Percentiles rank a stretch among this genome's conserved stretches.
phyloP scores from a whole-genome alignment of 1,140 invertebrate species.

The Cepaea nemoralis region DNA sequence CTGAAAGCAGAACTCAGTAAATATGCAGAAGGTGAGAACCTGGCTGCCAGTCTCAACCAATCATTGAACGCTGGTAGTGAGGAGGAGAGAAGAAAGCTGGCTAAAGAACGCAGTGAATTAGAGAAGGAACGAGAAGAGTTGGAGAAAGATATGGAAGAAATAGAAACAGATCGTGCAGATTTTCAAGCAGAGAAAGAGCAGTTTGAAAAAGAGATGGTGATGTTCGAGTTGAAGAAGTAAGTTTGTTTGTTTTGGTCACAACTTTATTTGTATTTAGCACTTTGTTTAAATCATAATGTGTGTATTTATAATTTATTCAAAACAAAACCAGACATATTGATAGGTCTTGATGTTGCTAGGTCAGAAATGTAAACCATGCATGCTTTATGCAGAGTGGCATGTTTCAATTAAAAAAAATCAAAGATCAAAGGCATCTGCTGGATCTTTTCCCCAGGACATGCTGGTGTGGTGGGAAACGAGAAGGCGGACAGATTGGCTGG shows the following conservation, averaged over 20 bases:
- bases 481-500: no score
- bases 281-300: no score
- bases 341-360: no score
- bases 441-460: no score
- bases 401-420: no score
- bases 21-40: constrained; percentile 17
- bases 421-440: no score
- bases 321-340: no score
- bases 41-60: background rate
- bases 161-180: constrained; percentile 27
- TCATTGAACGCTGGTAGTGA: constrained; percentile 11
- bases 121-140: constrained; percentile 32
- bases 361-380: no score
- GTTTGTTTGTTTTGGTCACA: background rate
- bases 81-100: constrained; percentile 19
- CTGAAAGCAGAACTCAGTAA: constrained; percentile 38
- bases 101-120: constrained; percentile 25
- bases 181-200: constrained; percentile 18
- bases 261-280: no score
- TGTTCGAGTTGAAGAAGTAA: constrained; percentile 33
- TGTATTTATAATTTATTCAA: no score
- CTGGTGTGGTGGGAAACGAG: no score
- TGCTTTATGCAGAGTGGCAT: no score
- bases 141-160: constrained; percentile 36
- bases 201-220: constrained; percentile 23